Conservation (phyloP, 2,888 invertebrate genomes). For the Cephalotes varians region DNA sequence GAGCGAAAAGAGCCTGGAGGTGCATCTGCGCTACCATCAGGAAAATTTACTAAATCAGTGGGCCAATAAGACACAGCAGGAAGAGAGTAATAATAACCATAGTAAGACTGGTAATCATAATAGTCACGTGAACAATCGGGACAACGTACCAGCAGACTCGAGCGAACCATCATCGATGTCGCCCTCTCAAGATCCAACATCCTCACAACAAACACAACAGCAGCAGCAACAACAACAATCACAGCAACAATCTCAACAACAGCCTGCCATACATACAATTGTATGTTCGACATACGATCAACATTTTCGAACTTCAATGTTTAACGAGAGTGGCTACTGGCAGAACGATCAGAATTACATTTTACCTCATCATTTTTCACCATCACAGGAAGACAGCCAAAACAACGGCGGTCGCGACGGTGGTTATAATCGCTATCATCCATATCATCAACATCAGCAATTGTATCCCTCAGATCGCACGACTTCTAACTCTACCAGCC, state of each 20-base stretch:
- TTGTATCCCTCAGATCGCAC: conserved; percentile 81
- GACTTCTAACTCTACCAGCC: conserved; percentile 88
- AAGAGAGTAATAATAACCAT: conserved; percentile 90
- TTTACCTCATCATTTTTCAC: conserved; percentile 79
- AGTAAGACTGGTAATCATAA: conserved; percentile 84
- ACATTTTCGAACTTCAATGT: conserved; percentile 79
- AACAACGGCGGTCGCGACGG: conserved; percentile 85
- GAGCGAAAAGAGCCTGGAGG: conserved; percentile 92
- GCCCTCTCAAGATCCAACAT: conserved; percentile 86
- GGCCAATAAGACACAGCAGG: conserved; percentile 88
- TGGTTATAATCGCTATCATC: conserved; percentile 80
- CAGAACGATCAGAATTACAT: conserved; percentile 72
- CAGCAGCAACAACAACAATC: conserved; percentile 70
- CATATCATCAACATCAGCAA: conserved; percentile 87
- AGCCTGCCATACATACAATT: conserved; percentile 55
- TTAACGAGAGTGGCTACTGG: conserved; percentile 79
- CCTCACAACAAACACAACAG: conserved; percentile 82
- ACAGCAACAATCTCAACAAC: conserved; percentile 65
- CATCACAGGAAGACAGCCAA: conserved; percentile 87
- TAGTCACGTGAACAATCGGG: conserved; percentile 87
- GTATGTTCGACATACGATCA: conserved; percentile 70
- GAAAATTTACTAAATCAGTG: conserved; percentile 92
- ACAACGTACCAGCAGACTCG: conserved; percentile 90
- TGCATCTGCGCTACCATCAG: conserved; percentile 93
- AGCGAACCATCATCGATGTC: conserved; percentile 88